A percentile compares a stretch with the other conserved stretches of the same genome.
phyloP scores from a whole-genome alignment of 2,797 vertebrate species.

The Smutsia temminckii region DNA sequence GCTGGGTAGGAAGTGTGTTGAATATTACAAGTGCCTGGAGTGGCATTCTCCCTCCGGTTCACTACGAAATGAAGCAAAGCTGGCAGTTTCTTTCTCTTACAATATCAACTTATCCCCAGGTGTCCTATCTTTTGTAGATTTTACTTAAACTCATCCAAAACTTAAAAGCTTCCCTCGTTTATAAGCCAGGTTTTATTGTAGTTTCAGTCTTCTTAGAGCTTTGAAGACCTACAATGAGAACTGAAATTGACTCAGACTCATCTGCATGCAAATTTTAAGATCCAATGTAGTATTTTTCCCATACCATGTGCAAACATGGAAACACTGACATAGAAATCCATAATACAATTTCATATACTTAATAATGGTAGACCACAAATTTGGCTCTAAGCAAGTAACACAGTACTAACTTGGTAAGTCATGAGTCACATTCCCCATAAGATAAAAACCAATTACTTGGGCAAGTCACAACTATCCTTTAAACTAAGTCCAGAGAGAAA shows the following conservation, averaged over 20 bases:
- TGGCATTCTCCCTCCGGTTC: neutral
- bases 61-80: neutral
- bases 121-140: neutral
- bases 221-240: neutral
- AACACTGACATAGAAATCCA: neutral
- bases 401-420: neutral
- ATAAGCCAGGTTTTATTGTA: neutral
- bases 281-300: neutral
- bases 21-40: too few relatives aligned
- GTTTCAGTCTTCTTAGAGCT: neutral
- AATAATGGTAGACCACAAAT: neutral
- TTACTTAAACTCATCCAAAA: neutral
- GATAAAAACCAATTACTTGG: neutral
- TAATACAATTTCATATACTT: neutral
- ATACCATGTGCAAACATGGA: neutral
- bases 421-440: neutral
- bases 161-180: neutral
- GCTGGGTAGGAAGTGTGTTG: neutral
- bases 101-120: neutral
- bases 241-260: neutral
- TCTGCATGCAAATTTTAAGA: neutral
- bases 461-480: neutral
- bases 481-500: neutral
- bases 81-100: neutral
- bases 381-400: neutral